phyloP scores from a whole-genome alignment of 1,140 invertebrate genomes.

The Aradophagus sp. region DNA sequence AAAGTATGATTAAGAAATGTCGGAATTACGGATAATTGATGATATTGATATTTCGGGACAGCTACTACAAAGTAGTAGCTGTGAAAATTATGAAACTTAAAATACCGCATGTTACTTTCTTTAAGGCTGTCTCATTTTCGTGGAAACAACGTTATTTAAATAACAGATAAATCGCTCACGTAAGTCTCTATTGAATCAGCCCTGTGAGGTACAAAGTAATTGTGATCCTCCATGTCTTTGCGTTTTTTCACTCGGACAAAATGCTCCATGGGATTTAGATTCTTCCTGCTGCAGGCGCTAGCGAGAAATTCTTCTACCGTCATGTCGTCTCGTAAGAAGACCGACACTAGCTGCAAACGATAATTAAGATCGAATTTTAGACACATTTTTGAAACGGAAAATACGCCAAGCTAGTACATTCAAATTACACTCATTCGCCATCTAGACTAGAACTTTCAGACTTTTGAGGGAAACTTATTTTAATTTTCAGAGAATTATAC shows the following conservation, averaged over 20 bases:
- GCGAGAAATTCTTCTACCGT: constrained; percentile 96
- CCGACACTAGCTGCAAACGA: constrained; percentile 81
- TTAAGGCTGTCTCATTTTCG: too few relatives aligned
- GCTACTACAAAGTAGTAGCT: too few relatives aligned
- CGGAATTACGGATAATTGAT: too few relatives aligned
- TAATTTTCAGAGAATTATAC: too few relatives aligned
- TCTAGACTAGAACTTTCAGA: too few relatives aligned
- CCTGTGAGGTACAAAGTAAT: constrained; percentile 95
- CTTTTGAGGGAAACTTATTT: too few relatives aligned
- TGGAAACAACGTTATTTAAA: constrained; percentile 3
- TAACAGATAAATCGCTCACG: constrained; percentile 81
- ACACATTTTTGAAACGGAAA: background rate
- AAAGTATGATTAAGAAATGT: too few relatives aligned
- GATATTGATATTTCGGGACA: too few relatives aligned
- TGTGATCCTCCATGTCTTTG: constrained; percentile 95
- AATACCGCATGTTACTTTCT: too few relatives aligned
- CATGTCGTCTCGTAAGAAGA: constrained; percentile 91
- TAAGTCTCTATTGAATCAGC: constrained; percentile 95
- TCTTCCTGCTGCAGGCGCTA: constrained; percentile 91
- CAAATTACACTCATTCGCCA: too few relatives aligned
- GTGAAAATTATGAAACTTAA: too few relatives aligned
- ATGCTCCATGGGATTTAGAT: constrained; percentile 94
- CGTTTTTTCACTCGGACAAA: constrained; percentile 96
- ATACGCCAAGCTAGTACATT: too few relatives aligned
- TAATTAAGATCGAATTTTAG: constrained; percentile 10